A percentile compares a stretch with the other conserved stretches of the same genome.
Evolutionary conservation across 2,113 vertebrate species (phyloP).

Genomic region (Petaurus breviceps): DNA sequence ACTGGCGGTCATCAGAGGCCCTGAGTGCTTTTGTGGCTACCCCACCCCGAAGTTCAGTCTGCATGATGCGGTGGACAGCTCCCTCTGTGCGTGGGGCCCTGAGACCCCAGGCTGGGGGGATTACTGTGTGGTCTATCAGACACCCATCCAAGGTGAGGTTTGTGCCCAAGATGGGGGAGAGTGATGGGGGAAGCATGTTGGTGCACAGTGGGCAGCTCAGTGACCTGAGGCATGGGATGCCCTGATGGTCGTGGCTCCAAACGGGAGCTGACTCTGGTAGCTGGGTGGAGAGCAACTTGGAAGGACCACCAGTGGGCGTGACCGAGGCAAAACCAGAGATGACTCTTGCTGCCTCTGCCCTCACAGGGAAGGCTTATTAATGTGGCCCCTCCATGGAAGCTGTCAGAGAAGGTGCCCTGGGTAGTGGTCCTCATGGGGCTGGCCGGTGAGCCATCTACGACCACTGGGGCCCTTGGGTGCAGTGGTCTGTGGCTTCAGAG

Average conservation of each 20-base stretch:
- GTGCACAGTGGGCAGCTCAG: neutral
- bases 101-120: constrained; percentile 56
- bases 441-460: too few relatives aligned
- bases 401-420: neutral
- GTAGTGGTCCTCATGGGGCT: too few relatives aligned
- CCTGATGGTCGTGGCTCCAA: neutral
- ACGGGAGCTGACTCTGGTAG: neutral
- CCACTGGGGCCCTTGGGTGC: too few relatives aligned
- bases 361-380: neutral
- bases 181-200: neutral
- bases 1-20: constrained; percentile 87
- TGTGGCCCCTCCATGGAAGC: too few relatives aligned
- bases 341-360: too few relatives aligned
- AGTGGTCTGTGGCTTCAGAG: too few relatives aligned
- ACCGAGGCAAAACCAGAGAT: too few relatives aligned
- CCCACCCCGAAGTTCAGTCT: constrained; percentile 87
- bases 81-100: constrained; percentile 77
- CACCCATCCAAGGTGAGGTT: constrained; percentile 91
- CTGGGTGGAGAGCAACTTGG: too few relatives aligned
- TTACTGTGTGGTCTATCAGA: constrained; percentile 92
- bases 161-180: neutral
- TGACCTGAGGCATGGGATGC: neutral
- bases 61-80: constrained; percentile 77
- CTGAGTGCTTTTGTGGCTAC: constrained; percentile 91
- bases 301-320: neutral